Evolutionary conservation across 2,888 invertebrate species (phyloP).

Genomic region (Leptinotarsa haldemani): DNA sequence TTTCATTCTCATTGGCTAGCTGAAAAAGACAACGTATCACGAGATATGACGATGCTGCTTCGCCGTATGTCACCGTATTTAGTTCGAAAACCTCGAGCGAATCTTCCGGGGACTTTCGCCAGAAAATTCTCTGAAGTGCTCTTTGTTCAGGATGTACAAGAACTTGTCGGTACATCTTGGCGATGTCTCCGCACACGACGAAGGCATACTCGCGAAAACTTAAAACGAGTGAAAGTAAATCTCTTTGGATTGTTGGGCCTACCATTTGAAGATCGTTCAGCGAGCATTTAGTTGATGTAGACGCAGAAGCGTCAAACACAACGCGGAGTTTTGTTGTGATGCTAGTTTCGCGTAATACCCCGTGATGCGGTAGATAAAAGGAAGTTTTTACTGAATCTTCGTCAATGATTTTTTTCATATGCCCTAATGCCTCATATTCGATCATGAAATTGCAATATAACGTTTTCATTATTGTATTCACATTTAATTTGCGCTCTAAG

Average conservation of each 20-base stretch:
- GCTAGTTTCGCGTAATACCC: slow-evolving; percentile 27
- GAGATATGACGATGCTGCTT: no score
- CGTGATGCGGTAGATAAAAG: slow-evolving; percentile 38
- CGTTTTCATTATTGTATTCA: background rate
- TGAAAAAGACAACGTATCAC: no score
- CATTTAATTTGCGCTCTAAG: slow-evolving; percentile 20
- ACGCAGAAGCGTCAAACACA: slow-evolving; percentile 33
- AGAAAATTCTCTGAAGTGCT: no score
- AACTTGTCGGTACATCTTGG: no score
- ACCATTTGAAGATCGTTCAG: no score
- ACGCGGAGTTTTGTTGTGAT: slow-evolving; percentile 36
- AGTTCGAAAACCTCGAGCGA: no score
- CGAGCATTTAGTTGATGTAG: slow-evolving; percentile 27
- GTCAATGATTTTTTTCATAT: slow-evolving; percentile 30
- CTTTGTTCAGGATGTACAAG: no score
- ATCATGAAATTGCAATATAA: slow-evolving; percentile 35
- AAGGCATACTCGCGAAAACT: slow-evolving; percentile 35
- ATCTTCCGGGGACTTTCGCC: no score
- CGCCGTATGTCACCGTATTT: no score
- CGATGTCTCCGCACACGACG: background rate
- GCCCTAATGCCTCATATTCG: slow-evolving; percentile 32
- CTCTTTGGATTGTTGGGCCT: slow-evolving; percentile 33
- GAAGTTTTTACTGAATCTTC: no score
- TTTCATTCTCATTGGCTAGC: no score
- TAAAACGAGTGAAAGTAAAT: slow-evolving; percentile 44